Conservation (phyloP, 2,113 vertebrate genomes). For the Xiphias gladius region DNA sequence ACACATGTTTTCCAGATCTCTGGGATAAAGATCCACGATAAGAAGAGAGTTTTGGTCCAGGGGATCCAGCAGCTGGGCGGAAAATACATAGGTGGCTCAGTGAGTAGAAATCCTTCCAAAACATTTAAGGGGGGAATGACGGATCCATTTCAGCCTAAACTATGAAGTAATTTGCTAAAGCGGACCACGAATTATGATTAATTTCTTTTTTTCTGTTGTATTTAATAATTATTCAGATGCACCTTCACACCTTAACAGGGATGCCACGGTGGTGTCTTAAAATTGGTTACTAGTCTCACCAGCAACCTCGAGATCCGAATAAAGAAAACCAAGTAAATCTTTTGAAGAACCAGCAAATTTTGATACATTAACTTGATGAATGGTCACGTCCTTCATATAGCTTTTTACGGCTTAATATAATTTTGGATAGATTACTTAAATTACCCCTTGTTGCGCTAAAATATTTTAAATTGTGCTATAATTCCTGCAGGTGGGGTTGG, state of each 20-base stretch:
- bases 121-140: neutral
- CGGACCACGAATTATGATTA: no score
- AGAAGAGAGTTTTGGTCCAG: slow-evolving; percentile 76
- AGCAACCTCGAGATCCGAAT: neutral
- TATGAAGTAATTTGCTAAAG: neutral
- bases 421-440: no score
- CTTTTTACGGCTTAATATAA: neutral
- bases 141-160: neutral
- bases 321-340: neutral
- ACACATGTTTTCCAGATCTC: slow-evolving; percentile 83
- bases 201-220: neutral
- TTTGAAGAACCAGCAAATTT: neutral
- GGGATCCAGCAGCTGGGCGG: slow-evolving; percentile 81
- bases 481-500: no score
- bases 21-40: slow-evolving; percentile 75
- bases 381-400: no score
- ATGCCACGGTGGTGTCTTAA: neutral
- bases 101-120: slow-evolving; percentile 72
- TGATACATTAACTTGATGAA: neutral
- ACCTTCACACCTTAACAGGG: neutral
- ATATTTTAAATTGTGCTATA: no score
- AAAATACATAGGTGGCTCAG: slow-evolving; percentile 83
- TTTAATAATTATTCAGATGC: neutral
- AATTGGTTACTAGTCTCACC: neutral
- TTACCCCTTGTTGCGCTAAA: no score